Percentiles rank a stretch among this genome's conserved stretches.
phyloP scores from a whole-genome alignment of 2,888 invertebrate species.

The Athalia cordata region DNA sequence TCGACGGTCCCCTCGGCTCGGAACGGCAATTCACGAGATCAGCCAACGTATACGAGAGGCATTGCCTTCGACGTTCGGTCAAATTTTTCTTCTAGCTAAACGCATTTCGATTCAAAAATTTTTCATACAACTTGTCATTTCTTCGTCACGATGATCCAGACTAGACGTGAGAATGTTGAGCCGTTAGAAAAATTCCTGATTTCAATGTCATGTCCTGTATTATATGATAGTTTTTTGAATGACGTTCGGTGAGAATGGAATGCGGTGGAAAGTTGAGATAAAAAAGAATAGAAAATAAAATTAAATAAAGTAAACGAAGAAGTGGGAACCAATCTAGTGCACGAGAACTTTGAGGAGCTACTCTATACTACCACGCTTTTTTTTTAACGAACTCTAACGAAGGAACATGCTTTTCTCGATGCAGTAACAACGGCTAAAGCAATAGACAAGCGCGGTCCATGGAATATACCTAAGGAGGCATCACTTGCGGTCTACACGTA shows the following conservation, averaged over 20 bases:
- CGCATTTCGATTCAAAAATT: neutral
- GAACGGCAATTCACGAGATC: slow-evolving; percentile 26
- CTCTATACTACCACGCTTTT: neutral
- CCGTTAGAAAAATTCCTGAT: no score
- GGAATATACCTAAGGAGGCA: neutral
- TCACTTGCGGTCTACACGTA: slow-evolving; percentile 25
- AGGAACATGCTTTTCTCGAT: slow-evolving; percentile 7
- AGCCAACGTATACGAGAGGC: slow-evolving; percentile 18
- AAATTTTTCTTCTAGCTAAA: slow-evolving; percentile 10
- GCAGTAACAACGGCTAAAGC: neutral
- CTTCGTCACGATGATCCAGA: no score
- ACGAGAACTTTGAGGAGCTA: neutral
- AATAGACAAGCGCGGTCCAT: neutral
- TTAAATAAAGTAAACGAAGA: neutral
- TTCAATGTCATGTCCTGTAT: no score
- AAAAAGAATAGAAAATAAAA: neutral
- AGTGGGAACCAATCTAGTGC: neutral
- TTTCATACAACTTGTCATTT: no score
- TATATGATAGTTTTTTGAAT: no score
- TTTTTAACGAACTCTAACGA: slow-evolving; percentile 26
- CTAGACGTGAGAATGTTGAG: no score
- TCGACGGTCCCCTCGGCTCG: slow-evolving; percentile 56
- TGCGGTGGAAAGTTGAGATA: no score
- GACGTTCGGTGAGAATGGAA: no score
- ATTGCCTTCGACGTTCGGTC: slow-evolving; percentile 21